phyloP scores from a whole-genome alignment of 2,113 vertebrate species.

The Hirundichthys speculiger region DNA sequence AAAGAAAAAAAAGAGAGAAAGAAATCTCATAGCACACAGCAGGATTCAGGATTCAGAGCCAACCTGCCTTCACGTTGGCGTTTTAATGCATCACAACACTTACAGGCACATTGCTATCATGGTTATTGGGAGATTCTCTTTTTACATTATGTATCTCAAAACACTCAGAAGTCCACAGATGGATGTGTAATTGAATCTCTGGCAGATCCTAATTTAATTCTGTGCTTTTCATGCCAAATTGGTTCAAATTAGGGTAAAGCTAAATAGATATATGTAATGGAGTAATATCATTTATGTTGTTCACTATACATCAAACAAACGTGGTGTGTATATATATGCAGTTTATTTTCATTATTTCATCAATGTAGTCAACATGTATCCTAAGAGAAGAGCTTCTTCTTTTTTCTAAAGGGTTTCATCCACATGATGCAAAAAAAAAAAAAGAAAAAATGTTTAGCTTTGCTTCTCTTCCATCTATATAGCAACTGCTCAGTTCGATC shows the following conservation, averaged over 20 bases:
- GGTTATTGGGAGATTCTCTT: conserved; percentile 27
- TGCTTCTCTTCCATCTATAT: conserved; percentile 2
- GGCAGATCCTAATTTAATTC: conserved; percentile 28
- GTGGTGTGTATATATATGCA: neutral
- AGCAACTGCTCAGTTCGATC: conserved; percentile 9
- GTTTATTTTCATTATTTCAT: neutral
- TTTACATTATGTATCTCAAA: conserved; percentile 18
- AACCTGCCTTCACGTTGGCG: conserved; percentile 33
- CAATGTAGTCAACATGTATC: neutral
- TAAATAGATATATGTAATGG: neutral
- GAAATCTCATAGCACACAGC: conserved; percentile 53
- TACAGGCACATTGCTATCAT: conserved; percentile 39
- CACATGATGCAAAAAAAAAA: conserved; percentile 6
- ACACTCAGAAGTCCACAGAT: conserved; percentile 13
- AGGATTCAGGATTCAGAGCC: conserved; percentile 65
- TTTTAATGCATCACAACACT: conserved; percentile 49
- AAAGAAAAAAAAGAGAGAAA: conserved; percentile 35
- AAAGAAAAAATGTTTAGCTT: neutral
- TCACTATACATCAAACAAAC: neutral
- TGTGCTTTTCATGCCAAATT: neutral
- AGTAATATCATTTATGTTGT: neutral
- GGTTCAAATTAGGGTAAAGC: conserved; percentile 17
- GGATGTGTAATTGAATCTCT: conserved; percentile 25
- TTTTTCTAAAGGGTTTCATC: conserved; percentile 3
- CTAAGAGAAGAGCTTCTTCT: neutral